phyloP scores from a whole-genome alignment of 2,113 vertebrate species.

The Melanostigma gelatinosum region DNA sequence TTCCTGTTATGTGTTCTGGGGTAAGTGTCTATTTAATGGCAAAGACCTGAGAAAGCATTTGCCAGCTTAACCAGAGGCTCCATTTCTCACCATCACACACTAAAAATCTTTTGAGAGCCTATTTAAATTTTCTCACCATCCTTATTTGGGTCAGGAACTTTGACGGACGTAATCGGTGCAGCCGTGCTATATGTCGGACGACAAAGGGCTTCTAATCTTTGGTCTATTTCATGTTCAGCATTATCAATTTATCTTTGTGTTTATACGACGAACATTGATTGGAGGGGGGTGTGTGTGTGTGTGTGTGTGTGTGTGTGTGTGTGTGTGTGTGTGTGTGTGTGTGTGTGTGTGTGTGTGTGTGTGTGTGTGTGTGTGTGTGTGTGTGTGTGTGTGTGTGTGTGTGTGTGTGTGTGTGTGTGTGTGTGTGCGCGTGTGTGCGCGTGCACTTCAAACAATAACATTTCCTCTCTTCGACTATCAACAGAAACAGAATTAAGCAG shows the following conservation, averaged over 20 bases:
- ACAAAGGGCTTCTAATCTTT: conserved; percentile 56
- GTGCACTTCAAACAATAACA: conserved; percentile 41
- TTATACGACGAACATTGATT: conserved; percentile 66
- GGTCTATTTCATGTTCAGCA: conserved; percentile 43
- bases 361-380: conserved; percentile 41
- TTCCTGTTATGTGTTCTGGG: not conserved
- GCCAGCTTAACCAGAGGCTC: conserved; percentile 16
- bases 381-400: conserved; percentile 42
- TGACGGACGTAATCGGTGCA: conserved; percentile 54
- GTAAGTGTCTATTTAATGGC: not conserved
- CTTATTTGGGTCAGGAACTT: conserved; percentile 46
- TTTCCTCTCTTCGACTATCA: conserved; percentile 32
- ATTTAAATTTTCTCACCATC: conserved; percentile 29
- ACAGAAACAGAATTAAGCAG: conserved; percentile 8
- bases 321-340: conserved; percentile 36
- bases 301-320: conserved; percentile 37
- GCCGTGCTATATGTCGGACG: conserved; percentile 28
- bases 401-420: conserved; percentile 30
- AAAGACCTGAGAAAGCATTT: not conserved
- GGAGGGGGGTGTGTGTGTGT: conserved; percentile 33
- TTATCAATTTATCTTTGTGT: conserved; percentile 64
- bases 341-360: conserved; percentile 42
- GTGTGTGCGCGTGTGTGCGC: conserved; percentile 28
- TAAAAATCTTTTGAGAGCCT: conserved; percentile 12
- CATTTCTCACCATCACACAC: conserved; percentile 9